Evolutionary conservation across 2,797 vertebrate genomes (phyloP), one percentile per base, ranked within the genome.

Genomic region (Huso huso): DNA sequence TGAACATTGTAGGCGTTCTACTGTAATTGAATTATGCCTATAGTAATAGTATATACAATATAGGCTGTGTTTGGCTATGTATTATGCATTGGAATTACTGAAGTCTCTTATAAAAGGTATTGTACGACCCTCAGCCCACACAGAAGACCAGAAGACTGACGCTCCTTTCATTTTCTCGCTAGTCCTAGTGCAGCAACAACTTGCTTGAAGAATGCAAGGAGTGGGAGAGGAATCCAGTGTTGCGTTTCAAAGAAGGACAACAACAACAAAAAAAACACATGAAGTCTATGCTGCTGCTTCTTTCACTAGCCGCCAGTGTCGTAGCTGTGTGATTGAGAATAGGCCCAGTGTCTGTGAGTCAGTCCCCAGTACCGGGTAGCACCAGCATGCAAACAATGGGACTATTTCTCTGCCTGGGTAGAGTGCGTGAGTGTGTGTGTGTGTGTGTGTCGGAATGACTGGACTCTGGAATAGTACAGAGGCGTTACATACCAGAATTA

Each of bases 331-430:
- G 65, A 74, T 65, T 75, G 50, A 88, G 82, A 89, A 87, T 82
- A 61, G 80, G 11, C 66, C 74, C 73, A 82, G 78, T 88, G 84
- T 89, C 74, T 68, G 66, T 72, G 70, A 74, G 74, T 78, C 79
- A 81, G 74, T 74, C 75, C 77, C 78, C 81, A 84, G 90, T 87
- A 84, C 85, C 82, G 81, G 66, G 77, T 79, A 75, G 83, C 75
- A 74, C 78, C 18, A 64, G 66, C 69, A 53, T 52, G 51, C 49
- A 58, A 65, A 90, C 89, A 90, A 91, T 89, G 78, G 72, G 6
- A 51, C 13, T 53, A 63, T 83, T 90, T 88, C 86, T 86, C 65
- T 73, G 68, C 1, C 53, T 68, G 11, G 51, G 10, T 62, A 1
- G 68, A 72, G 69, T 51, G 70, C 65, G 74, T 66, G 75, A 71